Evolutionary conservation across 2,888 invertebrate species (phyloP).

Genomic region (Geophilus truncorum): DNA sequence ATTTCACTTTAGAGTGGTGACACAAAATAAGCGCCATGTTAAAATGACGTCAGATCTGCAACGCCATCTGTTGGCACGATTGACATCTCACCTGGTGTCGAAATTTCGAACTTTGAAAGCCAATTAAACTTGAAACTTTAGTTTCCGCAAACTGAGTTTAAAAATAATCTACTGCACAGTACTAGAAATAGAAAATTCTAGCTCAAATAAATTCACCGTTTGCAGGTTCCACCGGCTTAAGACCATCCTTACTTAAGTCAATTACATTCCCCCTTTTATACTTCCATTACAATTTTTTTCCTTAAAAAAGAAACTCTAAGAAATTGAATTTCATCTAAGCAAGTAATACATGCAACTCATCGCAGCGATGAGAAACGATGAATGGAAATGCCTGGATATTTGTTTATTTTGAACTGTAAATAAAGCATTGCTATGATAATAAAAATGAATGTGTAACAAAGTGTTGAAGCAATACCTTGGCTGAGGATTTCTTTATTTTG

Average conservation of each 20-base stretch:
- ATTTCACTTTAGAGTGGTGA: no score
- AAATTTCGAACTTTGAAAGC: no score
- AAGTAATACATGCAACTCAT: background rate
- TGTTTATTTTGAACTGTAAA: background rate
- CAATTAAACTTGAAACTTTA: no score
- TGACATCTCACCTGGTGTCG: no score
- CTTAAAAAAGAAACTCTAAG: background rate
- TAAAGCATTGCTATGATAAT: background rate
- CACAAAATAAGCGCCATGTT: no score
- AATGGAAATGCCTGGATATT: background rate
- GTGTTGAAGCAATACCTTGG: background rate
- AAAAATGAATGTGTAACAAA: background rate
- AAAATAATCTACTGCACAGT: no score
- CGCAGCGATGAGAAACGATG: background rate
- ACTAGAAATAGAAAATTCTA: no score
- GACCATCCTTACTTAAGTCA: background rate
- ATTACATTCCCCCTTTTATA: background rate
- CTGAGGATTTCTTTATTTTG: background rate
- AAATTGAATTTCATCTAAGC: background rate
- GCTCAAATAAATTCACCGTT: background rate
- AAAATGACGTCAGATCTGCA: no score
- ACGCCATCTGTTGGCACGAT: no score
- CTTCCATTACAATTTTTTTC: background rate
- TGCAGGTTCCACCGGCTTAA: background rate
- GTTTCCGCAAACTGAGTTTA: no score